Percentiles rank a stretch among this genome's conserved stretches.
phyloP scores from a whole-genome alignment of 2,888 invertebrate species.

The Dexiosoma caninum region DNA sequence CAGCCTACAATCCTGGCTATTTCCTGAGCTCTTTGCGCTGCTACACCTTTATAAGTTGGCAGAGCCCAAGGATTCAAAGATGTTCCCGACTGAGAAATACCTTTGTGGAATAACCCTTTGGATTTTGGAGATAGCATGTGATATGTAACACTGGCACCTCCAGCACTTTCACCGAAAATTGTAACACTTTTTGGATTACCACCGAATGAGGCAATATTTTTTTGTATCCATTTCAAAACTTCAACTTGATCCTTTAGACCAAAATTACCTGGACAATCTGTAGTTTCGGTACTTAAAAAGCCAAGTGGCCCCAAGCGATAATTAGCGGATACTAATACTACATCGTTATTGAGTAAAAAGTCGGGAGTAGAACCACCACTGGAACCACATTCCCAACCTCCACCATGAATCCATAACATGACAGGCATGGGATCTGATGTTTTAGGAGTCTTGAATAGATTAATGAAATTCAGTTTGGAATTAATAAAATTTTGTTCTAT shows the following conservation, averaged over 20 bases:
- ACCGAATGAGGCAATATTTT: slow-evolving; percentile 81
- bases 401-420: slow-evolving; percentile 83
- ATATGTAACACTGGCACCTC: slow-evolving; percentile 83
- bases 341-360: slow-evolving; percentile 83
- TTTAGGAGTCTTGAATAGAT: slow-evolving; percentile 53
- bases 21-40: slow-evolving; percentile 80
- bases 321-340: slow-evolving; percentile 84
- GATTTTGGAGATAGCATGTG: slow-evolving; percentile 83
- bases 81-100: slow-evolving; percentile 87
- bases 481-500: neutral
- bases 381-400: slow-evolving; percentile 87
- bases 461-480: neutral
- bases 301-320: slow-evolving; percentile 85
- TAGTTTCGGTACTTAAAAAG: slow-evolving; percentile 83
- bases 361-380: slow-evolving; percentile 85
- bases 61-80: slow-evolving; percentile 84
- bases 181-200: slow-evolving; percentile 83
- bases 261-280: slow-evolving; percentile 83
- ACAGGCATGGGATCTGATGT: slow-evolving; percentile 79
- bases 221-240: slow-evolving; percentile 82
- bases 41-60: slow-evolving; percentile 81
- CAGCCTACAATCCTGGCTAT: slow-evolving; percentile 82
- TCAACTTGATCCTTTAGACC: slow-evolving; percentile 84
- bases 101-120: slow-evolving; percentile 82
- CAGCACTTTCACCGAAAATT: slow-evolving; percentile 85